Percentiles rank a stretch among this genome's conserved stretches.
These are phyloP conservation scores for Madoqua kirkii DNA, from an alignment of 2,113 vertebrate genomes.

Conservation along the genomic window DNA sequence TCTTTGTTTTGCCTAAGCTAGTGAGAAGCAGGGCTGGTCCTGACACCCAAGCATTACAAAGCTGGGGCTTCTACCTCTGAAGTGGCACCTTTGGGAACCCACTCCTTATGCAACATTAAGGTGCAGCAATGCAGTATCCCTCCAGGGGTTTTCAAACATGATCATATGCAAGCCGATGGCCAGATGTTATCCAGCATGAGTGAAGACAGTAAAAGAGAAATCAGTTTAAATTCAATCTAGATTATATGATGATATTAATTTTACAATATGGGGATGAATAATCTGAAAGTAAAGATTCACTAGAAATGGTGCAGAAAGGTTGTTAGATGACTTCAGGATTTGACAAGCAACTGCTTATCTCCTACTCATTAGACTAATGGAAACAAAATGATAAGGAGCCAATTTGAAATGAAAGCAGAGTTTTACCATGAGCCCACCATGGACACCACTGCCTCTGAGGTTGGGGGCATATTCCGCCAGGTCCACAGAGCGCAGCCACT, in stretches of 20 bases:
- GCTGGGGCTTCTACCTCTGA: not conserved
- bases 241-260: not conserved
- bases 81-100: not conserved
- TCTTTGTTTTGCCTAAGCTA: not conserved
- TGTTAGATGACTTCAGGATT: not conserved
- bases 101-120: not conserved
- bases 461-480: constrained; percentile 97
- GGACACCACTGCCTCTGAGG: constrained; percentile 95
- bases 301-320: not conserved
- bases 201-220: not conserved
- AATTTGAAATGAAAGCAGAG: not conserved
- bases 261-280: not conserved
- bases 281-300: not conserved
- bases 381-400: not conserved
- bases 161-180: not conserved
- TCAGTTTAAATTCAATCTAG: not conserved
- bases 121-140: not conserved
- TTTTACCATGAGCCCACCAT: constrained; percentile 96
- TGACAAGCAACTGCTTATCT: not conserved
- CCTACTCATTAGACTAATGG: not conserved
- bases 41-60: too few species aligned
- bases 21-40: not conserved
- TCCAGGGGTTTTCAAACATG: not conserved
- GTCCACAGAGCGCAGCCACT: constrained; percentile 96
- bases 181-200: not conserved